These are phyloP conservation scores for Saccopteryx bilineata DNA, from an alignment of 2,113 vertebrate species.

Conservation along the genomic window DNA sequence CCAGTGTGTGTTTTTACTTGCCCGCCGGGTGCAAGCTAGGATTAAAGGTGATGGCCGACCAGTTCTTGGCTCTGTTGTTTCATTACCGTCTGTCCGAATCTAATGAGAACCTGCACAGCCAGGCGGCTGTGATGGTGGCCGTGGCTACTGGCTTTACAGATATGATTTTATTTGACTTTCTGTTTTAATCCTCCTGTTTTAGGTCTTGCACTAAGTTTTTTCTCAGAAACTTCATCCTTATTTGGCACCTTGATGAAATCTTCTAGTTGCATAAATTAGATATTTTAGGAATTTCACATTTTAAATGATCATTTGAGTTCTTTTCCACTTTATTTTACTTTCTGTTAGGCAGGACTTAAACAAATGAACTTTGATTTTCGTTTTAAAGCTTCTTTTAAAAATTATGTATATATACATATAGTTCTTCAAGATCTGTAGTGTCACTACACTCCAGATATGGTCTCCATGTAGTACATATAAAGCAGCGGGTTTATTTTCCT, in stretches of 20 bases:
- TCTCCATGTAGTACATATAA: slow-evolving; percentile 88
- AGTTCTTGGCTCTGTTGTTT: too few species aligned
- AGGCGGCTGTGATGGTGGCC: too few species aligned
- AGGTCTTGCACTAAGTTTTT: background rate
- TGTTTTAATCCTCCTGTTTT: background rate
- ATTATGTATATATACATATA: slow-evolving; percentile 64
- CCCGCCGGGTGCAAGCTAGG: too few species aligned
- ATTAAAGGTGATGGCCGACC: too few species aligned
- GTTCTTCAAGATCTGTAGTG: slow-evolving; percentile 72
- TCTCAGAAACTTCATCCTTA: background rate
- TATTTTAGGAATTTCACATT: slow-evolving; percentile 87
- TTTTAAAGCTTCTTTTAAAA: slow-evolving; percentile 84
- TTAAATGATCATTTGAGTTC: slow-evolving; percentile 84
- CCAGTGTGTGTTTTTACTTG: too few species aligned
- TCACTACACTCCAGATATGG: slow-evolving; percentile 90
- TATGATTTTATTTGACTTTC: background rate
- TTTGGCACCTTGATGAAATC: slow-evolving; percentile 56
- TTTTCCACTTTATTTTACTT: slow-evolving; percentile 87
- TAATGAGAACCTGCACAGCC: too few species aligned
- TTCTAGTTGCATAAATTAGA: slow-evolving; percentile 85
- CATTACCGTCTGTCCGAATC: too few species aligned
- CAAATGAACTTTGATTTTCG: slow-evolving; percentile 83
- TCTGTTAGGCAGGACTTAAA: slow-evolving; percentile 76
- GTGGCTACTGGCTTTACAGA: too few species aligned
- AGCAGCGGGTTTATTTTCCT: slow-evolving; percentile 92